Evolutionary conservation across 2,113 vertebrate species (phyloP), one percentile per base, ranked within the genome.

Genomic region (Murina feae): DNA sequence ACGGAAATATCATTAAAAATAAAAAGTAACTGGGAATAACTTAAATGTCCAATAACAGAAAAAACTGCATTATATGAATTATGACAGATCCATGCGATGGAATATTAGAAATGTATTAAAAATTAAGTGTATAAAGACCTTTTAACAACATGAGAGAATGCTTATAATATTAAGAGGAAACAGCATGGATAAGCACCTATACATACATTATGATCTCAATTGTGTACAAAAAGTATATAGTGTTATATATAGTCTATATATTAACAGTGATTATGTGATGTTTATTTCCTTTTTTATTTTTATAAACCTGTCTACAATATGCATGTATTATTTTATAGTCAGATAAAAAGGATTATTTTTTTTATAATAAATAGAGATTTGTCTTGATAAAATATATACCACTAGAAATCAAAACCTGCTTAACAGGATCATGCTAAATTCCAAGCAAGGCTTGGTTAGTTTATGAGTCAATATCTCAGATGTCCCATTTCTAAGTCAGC

Each of bases 381-480:
- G 25, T 89, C 75, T 75, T 63, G 58, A n/a, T 91, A 95, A 92
- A 83, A 96, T 35, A 96, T 84, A 97, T 92, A 95, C 42, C 89
- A 96, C 23, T 66, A 80, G 28, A 53, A 96, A 79, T 87, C 78
- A 86, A 95, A 96, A 97, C 94, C 94, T 83, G 93, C 66, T 93
- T 9, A 95, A 93, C 96, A 93, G 81, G 80, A 94, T 89, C 81
- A 55, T 28, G 44, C 74, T 88, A 76, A 93, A 93, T 92, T 96
- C 93, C 72, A 90, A 63, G 84, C 78, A 92, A 87, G 65, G 58
- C 86, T 30, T 79, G 81, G 65, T 71, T 58, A 58, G 72, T 28
- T 93, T 74, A 91, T 96, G 96, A 96, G 85, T 97, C 95, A 97
- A 58, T 71, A 20, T 47, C 53, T 96, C 60, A 72, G 49, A 91